Base-by-base conservation (phyloP, 2,797 vertebrate genomes). In the Oophaga sylvatica region DNA sequence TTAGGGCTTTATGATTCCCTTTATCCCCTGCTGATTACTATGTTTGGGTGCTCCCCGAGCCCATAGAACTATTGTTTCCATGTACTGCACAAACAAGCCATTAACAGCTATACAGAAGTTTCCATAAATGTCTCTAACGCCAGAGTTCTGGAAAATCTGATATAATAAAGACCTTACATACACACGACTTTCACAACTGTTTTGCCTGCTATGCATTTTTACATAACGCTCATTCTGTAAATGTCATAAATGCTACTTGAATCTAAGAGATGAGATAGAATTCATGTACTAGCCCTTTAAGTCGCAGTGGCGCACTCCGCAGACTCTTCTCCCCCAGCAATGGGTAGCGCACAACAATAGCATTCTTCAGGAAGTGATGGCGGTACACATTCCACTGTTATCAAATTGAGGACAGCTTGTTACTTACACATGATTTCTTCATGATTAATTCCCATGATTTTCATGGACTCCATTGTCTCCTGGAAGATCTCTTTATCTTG, bases 381-480 rank as follows among this genome's bases (percentile, higher is more conserved):
- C 26, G 57, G 22, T 48, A 48, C 19, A 48, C 71, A 83, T 79
- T 78, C 53, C 48, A 41, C 16, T 68, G 71, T 41, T 48, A 62
- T 53, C 35, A 73, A 71, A 84, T n/a, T 31, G 7, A 20, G 29
- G 35, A 45, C 83, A 3, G 0, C 29, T 75, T 41, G 45, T 53
- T 45, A 92, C 96, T 96, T 94, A 98, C 97, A 96, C 1, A 95
- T 86, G 35, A 92, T 95, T 91, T 98, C 97, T 57, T 98, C 97
- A 0, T 94, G 94, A 45, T 85, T 96, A 93, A 98, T 96, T 29
- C 97, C 97, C 96, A 98, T 97, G 89, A 98, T 97, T 56, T 91
- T 93, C 95, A 98, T 95, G 13, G 97, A 97, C 92, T 97, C 97
- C 96, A 98, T 95, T 0, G 97, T 98, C 93, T 98, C 97, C 10